Evolutionary conservation across 92 coral and sea anemone genomes (phyloP).

Genomic region (Epizoanthus illoricatus): DNA sequence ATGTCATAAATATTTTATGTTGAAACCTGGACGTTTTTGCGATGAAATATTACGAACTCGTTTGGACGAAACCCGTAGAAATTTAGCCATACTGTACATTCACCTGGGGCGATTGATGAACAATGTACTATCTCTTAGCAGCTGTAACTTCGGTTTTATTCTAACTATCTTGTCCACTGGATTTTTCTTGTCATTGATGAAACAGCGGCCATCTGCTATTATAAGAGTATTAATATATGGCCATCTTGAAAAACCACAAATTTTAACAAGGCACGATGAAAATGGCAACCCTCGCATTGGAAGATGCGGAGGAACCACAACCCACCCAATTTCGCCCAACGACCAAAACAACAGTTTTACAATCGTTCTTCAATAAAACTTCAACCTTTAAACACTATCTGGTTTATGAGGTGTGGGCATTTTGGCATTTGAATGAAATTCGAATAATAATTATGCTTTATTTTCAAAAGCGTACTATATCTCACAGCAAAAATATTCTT

Average conservation of each 20-base stretch:
- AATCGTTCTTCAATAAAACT: conserved; percentile 31
- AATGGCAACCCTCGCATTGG: conserved; percentile 26
- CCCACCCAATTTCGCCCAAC: conserved; percentile 17
- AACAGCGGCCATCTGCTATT: conserved; percentile 40
- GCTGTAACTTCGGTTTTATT: background rate
- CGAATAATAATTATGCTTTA: conserved; percentile 39
- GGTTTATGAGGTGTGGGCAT: conserved; percentile 47
- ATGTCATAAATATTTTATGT: conserved; percentile 86
- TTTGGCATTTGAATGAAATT: conserved; percentile 42
- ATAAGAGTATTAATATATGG: conserved; percentile 38
- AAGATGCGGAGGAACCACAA: conserved; percentile 2
- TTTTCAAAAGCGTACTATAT: conserved; percentile 9
- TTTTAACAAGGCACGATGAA: conserved; percentile 36
- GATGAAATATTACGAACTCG: conserved; percentile 36
- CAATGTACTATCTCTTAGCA: no score
- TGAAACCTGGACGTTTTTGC: conserved; percentile 59
- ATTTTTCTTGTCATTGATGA: conserved; percentile 7
- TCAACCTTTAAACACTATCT: conserved; percentile 35
- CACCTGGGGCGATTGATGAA: no score
- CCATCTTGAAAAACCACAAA: conserved; percentile 45
- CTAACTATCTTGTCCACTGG: background rate
- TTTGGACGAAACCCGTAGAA: conserved; percentile 2
- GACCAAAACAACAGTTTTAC: conserved; percentile 28
- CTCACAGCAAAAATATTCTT: background rate
- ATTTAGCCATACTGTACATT: background rate